Evolutionary conservation across 2,888 invertebrate genomes (phyloP).

Genomic region (Eumerus sabulonum): DNA sequence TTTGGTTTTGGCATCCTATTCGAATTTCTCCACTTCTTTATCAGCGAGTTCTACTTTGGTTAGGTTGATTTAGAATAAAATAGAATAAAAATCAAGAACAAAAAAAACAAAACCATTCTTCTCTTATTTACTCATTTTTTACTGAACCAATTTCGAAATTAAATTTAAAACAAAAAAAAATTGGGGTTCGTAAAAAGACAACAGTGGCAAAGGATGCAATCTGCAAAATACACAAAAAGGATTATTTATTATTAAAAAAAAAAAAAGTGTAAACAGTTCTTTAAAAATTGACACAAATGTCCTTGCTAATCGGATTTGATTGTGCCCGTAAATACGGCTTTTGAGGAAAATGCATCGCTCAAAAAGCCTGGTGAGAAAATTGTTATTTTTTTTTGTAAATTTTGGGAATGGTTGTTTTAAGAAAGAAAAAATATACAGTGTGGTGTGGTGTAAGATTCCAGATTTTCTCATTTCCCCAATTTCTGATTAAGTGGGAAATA

Average conservation of each 20-base stretch:
- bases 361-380: slow-evolving; percentile 64
- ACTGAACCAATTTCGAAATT: slow-evolving; percentile 12
- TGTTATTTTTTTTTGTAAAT: slow-evolving; percentile 7
- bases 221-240: slow-evolving; percentile 7
- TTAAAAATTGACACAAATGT: slow-evolving; percentile 28
- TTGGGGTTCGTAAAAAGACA: slow-evolving; percentile 23
- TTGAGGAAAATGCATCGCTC: slow-evolving; percentile 52
- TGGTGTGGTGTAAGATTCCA: too few relatives aligned
- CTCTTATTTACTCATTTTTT: slow-evolving; percentile 26
- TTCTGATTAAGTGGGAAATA: too few relatives aligned
- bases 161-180: slow-evolving; percentile 5
- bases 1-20: not conserved
- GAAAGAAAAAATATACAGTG: too few relatives aligned
- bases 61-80: slow-evolving; percentile 59
- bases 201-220: slow-evolving; percentile 27
- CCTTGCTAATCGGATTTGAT: slow-evolving; percentile 31
- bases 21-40: slow-evolving; percentile 16
- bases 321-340: slow-evolving; percentile 53
- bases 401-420: not conserved
- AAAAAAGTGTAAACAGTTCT: slow-evolving; percentile 10
- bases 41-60: slow-evolving; percentile 54
- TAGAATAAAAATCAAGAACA: too few relatives aligned
- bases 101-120: slow-evolving; percentile 8
- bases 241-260: slow-evolving; percentile 18
- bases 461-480: too few relatives aligned